Base-by-base conservation (phyloP, 2,113 vertebrate species). In the Urocitellus parryii region DNA sequence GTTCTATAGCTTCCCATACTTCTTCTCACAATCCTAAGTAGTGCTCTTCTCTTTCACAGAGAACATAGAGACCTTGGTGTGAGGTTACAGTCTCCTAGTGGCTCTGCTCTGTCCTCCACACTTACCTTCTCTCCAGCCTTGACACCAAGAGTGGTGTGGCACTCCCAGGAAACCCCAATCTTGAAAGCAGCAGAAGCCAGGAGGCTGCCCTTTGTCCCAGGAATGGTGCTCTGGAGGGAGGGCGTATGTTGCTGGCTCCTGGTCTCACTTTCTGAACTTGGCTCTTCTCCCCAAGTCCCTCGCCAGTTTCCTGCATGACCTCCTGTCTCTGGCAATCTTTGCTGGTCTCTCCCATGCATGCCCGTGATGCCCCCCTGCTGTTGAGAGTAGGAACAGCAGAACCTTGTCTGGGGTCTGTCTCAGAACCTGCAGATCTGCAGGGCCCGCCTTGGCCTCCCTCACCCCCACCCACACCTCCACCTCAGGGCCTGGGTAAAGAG, bases 311-410 rank as follows among this genome's bases (percentile, higher is more conserved):
- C 76, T 20, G 45, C 4, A 20, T 27, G 81, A 63, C 78, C 65
- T 51, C 32, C 5, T 29, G 39, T 58, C 70, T 70, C 22, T 87
- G 29, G 42, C n/a, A 51, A 39, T 83, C 39, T 1, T 82, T 32
- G 34, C 8, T 32, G 29, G 25, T 61, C 78, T 83, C 78, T 83
- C 45, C 76, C 80, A 56, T 32, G 5, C 37, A n/a, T 79, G 70
- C 27, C 76, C 18, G 67, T 16, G 17, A 22, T 32, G 83, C 97
- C 97, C 95, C 24, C 86, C 97, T 97, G 76, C 93, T 91, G 97
- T 68, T 42, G 39, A 80, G 61, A 87, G 37, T 29, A 4, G 68
- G 70, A 94, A 96, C 61, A 87, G 42, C 72, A 89, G 88, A 53
- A 0, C 34, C 27, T 45, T 83, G 22, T 34, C 63, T 45, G 34